A percentile compares a stretch with the other conserved stretches of the same genome.
Conservation (phyloP, 1,140 invertebrate species). For the Rhopalosiphum padi region DNA sequence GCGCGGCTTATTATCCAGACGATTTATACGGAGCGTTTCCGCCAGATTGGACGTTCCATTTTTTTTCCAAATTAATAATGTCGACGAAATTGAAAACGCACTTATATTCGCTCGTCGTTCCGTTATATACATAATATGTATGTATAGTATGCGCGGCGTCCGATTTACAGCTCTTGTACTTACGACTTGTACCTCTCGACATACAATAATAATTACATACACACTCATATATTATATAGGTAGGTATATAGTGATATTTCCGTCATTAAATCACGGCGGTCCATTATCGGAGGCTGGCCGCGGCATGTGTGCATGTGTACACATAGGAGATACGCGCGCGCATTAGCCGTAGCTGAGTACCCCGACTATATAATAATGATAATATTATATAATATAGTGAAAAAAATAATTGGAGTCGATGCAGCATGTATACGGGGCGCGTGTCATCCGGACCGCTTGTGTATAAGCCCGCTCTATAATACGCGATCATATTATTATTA, state of each 20-base stretch:
- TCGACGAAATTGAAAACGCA: neutral
- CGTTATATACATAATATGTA: neutral
- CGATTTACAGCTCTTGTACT: neutral
- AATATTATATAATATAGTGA: neutral
- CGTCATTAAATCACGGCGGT: neutral
- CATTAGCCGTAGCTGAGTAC: neutral
- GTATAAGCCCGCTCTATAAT: neutral
- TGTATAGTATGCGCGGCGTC: neutral
- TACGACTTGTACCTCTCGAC: neutral
- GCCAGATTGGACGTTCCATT: neutral
- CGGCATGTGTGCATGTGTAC: neutral
- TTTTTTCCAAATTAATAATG: conserved; percentile 9
- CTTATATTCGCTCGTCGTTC: neutral
- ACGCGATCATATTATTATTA: neutral
- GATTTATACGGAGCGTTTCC: neutral
- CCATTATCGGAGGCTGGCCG: conserved; percentile 2
- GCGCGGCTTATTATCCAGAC: neutral
- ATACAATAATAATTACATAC: neutral
- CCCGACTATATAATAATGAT: neutral
- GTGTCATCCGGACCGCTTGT: neutral
- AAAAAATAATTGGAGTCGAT: neutral
- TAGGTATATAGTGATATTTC: neutral
- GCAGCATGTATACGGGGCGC: neutral
- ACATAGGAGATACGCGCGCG: neutral
- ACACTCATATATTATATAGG: neutral